Base-by-base conservation (phyloP, 2,113 vertebrate species). In the Chloropsis cyanopogon region DNA sequence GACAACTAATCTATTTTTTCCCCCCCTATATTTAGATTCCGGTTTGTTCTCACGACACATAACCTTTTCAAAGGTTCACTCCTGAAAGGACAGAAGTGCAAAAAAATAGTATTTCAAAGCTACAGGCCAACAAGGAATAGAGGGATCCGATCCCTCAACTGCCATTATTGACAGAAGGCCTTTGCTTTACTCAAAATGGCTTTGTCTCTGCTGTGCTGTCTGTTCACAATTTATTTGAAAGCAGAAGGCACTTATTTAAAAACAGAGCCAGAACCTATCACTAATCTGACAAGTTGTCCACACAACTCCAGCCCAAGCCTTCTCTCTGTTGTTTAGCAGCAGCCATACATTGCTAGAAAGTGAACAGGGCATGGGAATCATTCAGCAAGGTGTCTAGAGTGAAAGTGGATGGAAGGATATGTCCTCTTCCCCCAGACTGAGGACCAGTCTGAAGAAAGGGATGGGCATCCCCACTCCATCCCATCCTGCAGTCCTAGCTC, bases 51-150 rank as follows among this genome's bases (percentile, higher is more conserved):
- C 46, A 68, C 20, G 68, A 77, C 1, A 0, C 7, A 11, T 65
- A 96, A 95, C 90, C 78, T 96, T 95, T 93, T 54, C 85, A 77
- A 93, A 90, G 72, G 61, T 93, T 86, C 37, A 16, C n/a, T 90
- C 41, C 57, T 77, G 63, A 89, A 94, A 91, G 31, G n/a, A 91
- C 11, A 12, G 13, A 82, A 83, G 52, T 54, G 44, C 33, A 76
- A 88, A 81, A 90, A 95, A 83, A 19, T 3, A 77, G 56, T 25
- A 18, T 73, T 65, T 79, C 66, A 90, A 91, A 83, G 41, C 61
- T 57, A 25, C 49, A 41, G 35, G 29, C 46, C 69, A 50, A 28
- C 3, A 29, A 70, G 61, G 75, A 92, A 60, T 23, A 77, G 78
- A 82, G 42, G 49, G 82, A 94, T 17, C n/a, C 0, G 0, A 82